These are phyloP conservation scores for Pollenia amentaria DNA, from an alignment of 2,888 invertebrate genomes.

Conservation along the genomic window DNA sequence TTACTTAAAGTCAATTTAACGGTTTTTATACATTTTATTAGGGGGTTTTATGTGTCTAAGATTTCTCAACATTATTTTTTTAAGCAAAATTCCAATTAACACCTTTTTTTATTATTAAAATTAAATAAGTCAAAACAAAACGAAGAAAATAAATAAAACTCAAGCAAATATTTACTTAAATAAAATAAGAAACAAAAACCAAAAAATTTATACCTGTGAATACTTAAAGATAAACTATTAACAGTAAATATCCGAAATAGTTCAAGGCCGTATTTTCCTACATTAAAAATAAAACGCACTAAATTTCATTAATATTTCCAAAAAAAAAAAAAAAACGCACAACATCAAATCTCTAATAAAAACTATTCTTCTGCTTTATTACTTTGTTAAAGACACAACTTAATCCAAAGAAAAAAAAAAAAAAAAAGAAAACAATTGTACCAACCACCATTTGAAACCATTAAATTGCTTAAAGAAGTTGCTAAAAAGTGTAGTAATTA, in stretches of 20 bases:
- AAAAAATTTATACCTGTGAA: neutral
- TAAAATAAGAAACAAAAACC: neutral
- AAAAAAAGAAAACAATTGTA: conserved; percentile 27
- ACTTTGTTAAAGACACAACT: neutral
- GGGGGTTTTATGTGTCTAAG: too few species aligned
- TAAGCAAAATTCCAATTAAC: too few species aligned
- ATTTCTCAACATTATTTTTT: too few species aligned
- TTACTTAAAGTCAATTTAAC: conserved; percentile 41
- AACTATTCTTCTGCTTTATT: too few species aligned
- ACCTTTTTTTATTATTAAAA: neutral
- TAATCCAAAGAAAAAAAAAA: neutral
- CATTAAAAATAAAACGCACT: neutral
- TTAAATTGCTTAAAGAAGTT: conserved; percentile 56
- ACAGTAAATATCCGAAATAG: conserved; percentile 33
- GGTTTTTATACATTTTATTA: neutral
- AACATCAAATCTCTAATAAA: neutral
- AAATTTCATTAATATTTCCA: neutral
- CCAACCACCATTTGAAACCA: conserved; percentile 33
- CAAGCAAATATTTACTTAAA: neutral
- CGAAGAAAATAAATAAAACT: conserved; percentile 19
- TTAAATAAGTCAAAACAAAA: conserved; percentile 25
- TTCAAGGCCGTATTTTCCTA: conserved; percentile 58
- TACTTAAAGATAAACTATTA: conserved; percentile 31
- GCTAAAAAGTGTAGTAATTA: conserved; percentile 56
- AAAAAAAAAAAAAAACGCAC: neutral